Conservation (phyloP, 2,113 vertebrate species). For the Salvelinus fontinalis region DNA sequence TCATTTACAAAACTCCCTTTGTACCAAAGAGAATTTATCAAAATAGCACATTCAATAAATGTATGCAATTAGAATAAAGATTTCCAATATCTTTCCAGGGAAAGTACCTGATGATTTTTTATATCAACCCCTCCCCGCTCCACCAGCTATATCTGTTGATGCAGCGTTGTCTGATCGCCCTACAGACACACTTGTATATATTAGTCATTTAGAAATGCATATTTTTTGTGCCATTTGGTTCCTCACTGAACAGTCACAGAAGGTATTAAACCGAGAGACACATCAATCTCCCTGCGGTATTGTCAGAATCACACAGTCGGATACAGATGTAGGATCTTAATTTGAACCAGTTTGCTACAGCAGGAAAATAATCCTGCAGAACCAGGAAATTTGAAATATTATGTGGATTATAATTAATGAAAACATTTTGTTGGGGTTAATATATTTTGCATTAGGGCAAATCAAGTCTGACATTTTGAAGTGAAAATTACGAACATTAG, state of each 20-base stretch:
- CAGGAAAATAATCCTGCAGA: too few species aligned
- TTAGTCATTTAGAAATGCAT: constrained; percentile 69
- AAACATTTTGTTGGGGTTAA: too few species aligned
- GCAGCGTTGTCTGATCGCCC: constrained; percentile 57
- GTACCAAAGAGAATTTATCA: constrained; percentile 61
- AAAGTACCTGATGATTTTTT: constrained; percentile 68
- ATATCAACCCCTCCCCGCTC: constrained; percentile 50
- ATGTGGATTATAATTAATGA: too few species aligned
- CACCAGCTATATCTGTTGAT: constrained; percentile 41
- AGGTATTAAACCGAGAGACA: constrained; percentile 60
- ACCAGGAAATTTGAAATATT: too few species aligned
- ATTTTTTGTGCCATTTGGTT: constrained; percentile 47
- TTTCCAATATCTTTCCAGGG: constrained; percentile 63
- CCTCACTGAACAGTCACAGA: constrained; percentile 63
- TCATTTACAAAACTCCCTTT: constrained; percentile 67
- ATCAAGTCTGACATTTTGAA: too few species aligned
- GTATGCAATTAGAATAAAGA: constrained; percentile 72
- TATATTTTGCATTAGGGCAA: too few species aligned
- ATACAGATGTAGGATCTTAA: constrained; percentile 10
- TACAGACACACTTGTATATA: constrained; percentile 48
- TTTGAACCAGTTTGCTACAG: too few species aligned
- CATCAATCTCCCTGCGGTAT: constrained; percentile 65
- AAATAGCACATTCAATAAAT: constrained; percentile 65
- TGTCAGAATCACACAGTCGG: constrained; percentile 49
- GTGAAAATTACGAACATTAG: too few species aligned